Base-by-base conservation (phyloP, 2,797 vertebrate genomes). In the Ispidina lecontei region DNA sequence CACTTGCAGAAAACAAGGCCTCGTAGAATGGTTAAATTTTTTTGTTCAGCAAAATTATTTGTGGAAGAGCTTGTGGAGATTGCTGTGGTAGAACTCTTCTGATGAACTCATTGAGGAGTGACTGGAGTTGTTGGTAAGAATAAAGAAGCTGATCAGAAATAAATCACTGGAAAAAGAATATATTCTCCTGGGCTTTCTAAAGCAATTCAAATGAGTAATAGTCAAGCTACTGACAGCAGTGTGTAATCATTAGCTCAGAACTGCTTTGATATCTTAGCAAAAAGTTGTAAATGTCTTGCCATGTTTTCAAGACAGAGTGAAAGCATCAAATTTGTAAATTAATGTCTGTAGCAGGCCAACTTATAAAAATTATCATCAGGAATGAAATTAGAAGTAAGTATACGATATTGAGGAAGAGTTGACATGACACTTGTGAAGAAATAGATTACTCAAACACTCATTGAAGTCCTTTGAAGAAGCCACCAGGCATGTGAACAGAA, bases 401-500 rank as follows among this genome's bases (percentile, higher is more conserved):
- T 54, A 33, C 28, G 84, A 28, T 19, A 17, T 3, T 64, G 59
- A 62, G 25, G 65, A 87, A 56, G 55, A 80, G 59, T 72, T 75
- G 46, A 82, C 68, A 73, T 76, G 7, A 5, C 33, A 71, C 51
- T 93, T 87, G n/a, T 76, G 56, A 88, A 77, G 71, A 51, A 84
- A 31, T 4, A 80, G 88, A 60, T 73, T 12, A 64, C 82, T 74
- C 47, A 56, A 73, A 84, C 91, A 29, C 33, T 86, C 68, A 43
- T 5, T 56, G n/a, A 89, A 93, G 25, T 64, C 41, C 60, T 93
- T 91, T 84, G 84, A 94, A 84, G 86, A 71, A 76, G 29, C 33
- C 71, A 84, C 67, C 56, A 84, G 78, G 73, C 55, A 51, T 58
- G 8, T 72, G 80, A 91, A 75, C 25, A 89, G 59, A 72, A 81